These are phyloP conservation scores for Chouioia cunea DNA, from an alignment of 2,888 invertebrate species.

Conservation along the genomic window DNA sequence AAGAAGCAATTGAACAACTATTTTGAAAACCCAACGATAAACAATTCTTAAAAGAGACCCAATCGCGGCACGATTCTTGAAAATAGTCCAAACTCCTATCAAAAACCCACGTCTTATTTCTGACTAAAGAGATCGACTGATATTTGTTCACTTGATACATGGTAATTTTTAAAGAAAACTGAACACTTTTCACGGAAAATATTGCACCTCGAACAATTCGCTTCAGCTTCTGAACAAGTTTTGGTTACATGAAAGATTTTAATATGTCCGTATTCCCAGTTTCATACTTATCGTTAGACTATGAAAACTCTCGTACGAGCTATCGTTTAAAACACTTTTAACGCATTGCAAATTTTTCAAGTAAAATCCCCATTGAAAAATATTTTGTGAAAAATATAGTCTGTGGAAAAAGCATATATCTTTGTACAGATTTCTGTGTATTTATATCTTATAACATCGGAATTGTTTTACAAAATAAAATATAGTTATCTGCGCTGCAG, in stretches of 20 bases:
- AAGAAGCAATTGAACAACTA: constrained; percentile 31
- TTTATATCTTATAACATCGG: constrained; percentile 22
- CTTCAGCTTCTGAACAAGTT: constrained; percentile 49
- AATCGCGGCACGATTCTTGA: constrained; percentile 1
- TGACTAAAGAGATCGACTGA: too few species aligned
- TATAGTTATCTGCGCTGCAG: constrained; percentile 44
- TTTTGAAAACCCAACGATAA: constrained; percentile 13
- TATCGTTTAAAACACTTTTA: constrained; percentile 17
- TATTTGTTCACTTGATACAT: too few species aligned
- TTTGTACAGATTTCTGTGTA: constrained; percentile 15
- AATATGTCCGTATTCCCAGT: constrained; percentile 45
- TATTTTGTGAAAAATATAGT: constrained; percentile 42
- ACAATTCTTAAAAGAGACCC: not conserved
- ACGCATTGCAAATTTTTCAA: constrained; percentile 13
- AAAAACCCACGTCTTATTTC: constrained; percentile 32
- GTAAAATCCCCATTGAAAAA: constrained; percentile 34
- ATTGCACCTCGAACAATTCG: constrained; percentile 51
- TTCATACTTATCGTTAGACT: constrained; percentile 25
- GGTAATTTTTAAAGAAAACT: too few species aligned
- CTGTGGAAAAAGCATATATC: constrained; percentile 27
- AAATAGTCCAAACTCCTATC: not conserved
- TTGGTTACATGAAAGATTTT: constrained; percentile 42
- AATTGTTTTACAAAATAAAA: constrained; percentile 33
- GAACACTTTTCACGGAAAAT: constrained; percentile 50
- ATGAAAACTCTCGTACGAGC: constrained; percentile 12